A percentile compares a stretch with the other conserved stretches of the same genome.
phyloP scores from a whole-genome alignment of 2,797 vertebrate genomes.

The Lophotriccus pileatus region DNA sequence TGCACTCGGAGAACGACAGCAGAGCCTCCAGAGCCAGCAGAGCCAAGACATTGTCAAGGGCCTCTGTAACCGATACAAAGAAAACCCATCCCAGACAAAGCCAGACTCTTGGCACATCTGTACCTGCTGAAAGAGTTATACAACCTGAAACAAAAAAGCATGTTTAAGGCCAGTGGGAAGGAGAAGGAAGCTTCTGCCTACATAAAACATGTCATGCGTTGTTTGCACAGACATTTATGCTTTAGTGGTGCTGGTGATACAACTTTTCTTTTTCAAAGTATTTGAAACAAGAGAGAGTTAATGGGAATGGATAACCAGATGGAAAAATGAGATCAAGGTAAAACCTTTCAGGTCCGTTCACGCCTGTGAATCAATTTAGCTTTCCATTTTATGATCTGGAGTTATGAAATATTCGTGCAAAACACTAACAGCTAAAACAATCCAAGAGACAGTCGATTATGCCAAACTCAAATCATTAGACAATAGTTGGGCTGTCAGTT shows the following conservation, averaged over 20 bases:
- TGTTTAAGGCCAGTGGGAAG: neutral
- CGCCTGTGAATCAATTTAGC: slow-evolving; percentile 39
- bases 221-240: neutral
- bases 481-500: slow-evolving; percentile 61
- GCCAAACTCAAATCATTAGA: slow-evolving; percentile 55
- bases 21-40: neutral
- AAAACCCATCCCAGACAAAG: neutral
- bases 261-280: neutral
- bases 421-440: slow-evolving; percentile 1
- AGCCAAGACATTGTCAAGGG: neutral
- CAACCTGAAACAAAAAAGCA: neutral
- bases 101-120: neutral
- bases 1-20: neutral
- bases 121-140: neutral
- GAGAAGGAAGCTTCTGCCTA: neutral
- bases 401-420: slow-evolving; percentile 48
- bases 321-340: slow-evolving; percentile 31
- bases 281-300: neutral
- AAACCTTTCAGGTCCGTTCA: slow-evolving; percentile 35
- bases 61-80: accelerated
- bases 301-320: slow-evolving; percentile 18
- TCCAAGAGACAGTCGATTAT: neutral
- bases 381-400: slow-evolving; percentile 35
- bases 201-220: neutral
- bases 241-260: neutral